Base-by-base conservation (phyloP, 1,140 invertebrate species). In the Armadillidium nasatum region DNA sequence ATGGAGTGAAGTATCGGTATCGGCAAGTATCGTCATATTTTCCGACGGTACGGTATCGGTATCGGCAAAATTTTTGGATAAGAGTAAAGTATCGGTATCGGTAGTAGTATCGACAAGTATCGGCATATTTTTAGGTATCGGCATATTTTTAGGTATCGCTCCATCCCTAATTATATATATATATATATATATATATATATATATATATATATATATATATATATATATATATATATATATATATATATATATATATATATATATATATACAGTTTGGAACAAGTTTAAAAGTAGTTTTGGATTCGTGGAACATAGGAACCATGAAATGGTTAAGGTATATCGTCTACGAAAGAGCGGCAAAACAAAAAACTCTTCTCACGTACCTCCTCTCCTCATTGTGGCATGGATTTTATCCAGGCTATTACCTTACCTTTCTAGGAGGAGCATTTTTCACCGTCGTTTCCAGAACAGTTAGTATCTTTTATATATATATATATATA, bases 341-440 rank as follows among this genome's bases (percentile, higher is more conserved):
- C 10, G 92, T 94, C 77, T 98, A 96, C 85, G 93, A 95, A 82
- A 88, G 96, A 81, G 23, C 68, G 68, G 33, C 54, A 1, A 19
- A 15, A 7, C 75, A 75, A 46, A 74, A 75, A 70, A 76, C 74
- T 7, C 68, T 60, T 10, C 33, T 75, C 69, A 97, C 95, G 1
- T 98, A 96, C 85, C 85, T 89, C 1, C 86, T 97, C 69, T 97
- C 94, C 33, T 95, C 95, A 19, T 83, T 98, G 23, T 99, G 97
- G 97, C 97, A 99, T 86, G 97, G 94, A 74, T 97, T 97, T 85
- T 95, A 97, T 86, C 95, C 95, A 7, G 96, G 97, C 13, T 99
- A 99, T 87, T 99, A 98, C 85, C 83, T 98, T 50, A 96, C 95
- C 0, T 99, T 99, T 85, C 88, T 93, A 43, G 91, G 89, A 43